These are phyloP conservation scores for Vicugna pacos DNA, from an alignment of 2,113 vertebrate genomes.

Conservation along the genomic window DNA sequence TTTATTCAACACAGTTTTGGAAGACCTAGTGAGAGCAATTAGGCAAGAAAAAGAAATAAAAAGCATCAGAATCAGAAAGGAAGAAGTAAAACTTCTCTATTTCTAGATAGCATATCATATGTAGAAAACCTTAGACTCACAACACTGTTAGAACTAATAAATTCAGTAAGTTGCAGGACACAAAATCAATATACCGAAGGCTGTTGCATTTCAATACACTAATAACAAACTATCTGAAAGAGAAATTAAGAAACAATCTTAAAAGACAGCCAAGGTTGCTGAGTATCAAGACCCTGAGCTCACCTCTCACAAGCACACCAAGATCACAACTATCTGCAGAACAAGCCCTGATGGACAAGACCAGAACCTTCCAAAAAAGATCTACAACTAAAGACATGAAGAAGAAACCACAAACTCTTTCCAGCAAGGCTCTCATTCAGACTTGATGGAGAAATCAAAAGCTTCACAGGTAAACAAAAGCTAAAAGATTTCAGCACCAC, in stretches of 20 bases:
- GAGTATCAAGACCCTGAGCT: no score
- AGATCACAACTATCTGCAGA: no score
- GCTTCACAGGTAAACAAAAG: background rate
- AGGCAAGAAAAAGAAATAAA: background rate
- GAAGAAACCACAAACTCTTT: background rate
- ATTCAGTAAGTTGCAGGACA: background rate
- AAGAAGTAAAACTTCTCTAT: background rate
- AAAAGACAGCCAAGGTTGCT: no score
- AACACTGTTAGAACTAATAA: background rate
- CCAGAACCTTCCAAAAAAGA: no score
- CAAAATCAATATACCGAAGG: background rate
- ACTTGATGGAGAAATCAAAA: background rate
- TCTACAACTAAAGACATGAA: no score
- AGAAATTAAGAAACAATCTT: background rate
- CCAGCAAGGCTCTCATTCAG: background rate
- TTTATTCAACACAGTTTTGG: background rate
- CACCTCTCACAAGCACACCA: no score
- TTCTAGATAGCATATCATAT: background rate
- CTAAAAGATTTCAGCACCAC: background rate
- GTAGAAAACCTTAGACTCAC: background rate
- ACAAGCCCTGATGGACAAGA: no score
- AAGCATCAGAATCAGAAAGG: background rate
- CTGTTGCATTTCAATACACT: background rate
- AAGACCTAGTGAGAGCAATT: background rate
- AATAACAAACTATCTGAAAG: background rate